Percentiles rank a stretch among this genome's conserved stretches.
phyloP scores from a whole-genome alignment of 2,888 invertebrate genomes.

The Sepioteuthis lessoniana region DNA sequence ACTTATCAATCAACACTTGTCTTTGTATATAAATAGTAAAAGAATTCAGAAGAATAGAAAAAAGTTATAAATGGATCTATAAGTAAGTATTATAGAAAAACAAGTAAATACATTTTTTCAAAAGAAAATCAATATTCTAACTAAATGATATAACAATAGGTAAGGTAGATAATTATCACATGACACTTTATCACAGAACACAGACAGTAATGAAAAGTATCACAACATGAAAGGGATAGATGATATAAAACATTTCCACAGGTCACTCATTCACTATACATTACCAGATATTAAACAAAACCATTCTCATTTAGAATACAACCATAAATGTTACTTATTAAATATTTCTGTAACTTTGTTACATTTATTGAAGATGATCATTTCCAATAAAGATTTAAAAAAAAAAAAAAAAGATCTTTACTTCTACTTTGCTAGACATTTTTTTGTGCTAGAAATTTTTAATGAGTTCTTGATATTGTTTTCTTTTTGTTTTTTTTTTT shows the following conservation, averaged over 20 bases:
- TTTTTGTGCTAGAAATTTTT: too few species aligned
- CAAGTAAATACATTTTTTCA: not conserved
- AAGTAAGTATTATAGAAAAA: not conserved
- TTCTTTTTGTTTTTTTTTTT: not conserved
- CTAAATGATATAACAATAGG: not conserved
- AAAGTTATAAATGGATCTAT: not conserved
- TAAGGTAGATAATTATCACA: not conserved
- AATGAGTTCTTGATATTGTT: too few species aligned
- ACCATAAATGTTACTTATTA: not conserved
- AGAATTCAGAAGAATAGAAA: not conserved
- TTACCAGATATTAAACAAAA: not conserved
- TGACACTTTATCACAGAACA: constrained; percentile 33
- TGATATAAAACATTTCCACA: not conserved
- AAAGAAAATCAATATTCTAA: not conserved
- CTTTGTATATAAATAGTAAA: too few species aligned
- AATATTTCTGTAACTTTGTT: not conserved
- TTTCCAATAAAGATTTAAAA: not conserved
- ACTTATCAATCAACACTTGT: too few species aligned
- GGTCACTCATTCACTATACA: not conserved
- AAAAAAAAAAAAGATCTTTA: not conserved
- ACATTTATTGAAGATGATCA: not conserved
- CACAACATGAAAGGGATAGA: not conserved
- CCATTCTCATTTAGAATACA: not conserved
- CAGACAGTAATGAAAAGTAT: not conserved
- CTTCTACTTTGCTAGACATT: not conserved